Percentiles rank a stretch among this genome's conserved stretches.
Conservation (phyloP, 2,113 vertebrate genomes). For the Stigmatopora argus region DNA sequence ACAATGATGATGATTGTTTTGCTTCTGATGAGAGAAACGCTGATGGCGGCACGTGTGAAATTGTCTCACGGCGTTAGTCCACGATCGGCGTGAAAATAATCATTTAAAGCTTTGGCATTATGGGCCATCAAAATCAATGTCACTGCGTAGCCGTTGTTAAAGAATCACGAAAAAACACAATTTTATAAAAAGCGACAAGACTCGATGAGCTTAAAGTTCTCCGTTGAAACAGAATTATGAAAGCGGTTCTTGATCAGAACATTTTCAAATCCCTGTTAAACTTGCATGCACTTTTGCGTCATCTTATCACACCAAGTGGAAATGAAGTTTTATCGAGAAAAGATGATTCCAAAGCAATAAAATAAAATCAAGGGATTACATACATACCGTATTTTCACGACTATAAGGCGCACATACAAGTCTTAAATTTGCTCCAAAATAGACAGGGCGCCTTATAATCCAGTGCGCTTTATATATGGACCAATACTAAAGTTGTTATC, state of each 20-base stretch:
- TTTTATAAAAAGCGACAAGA: constrained; percentile 26
- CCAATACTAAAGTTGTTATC: no score
- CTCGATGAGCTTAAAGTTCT: constrained; percentile 70
- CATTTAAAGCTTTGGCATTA: background rate
- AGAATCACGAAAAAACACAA: constrained; percentile 2
- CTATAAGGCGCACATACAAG: no score
- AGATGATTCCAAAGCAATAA: no score
- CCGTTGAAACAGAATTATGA: constrained; percentile 50
- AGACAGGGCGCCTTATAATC: no score
- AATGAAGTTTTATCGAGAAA: constrained; percentile 20
- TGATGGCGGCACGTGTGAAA: constrained; percentile 32
- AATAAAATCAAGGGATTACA: no score
- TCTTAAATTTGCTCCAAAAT: no score
- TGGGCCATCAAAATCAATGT: constrained; percentile 13
- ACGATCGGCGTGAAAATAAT: background rate
- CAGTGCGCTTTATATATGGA: no score
- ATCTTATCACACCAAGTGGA: constrained; percentile 12
- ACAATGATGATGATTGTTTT: constrained; percentile 66
- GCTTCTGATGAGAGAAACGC: constrained; percentile 47
- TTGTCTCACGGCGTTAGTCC: constrained; percentile 9
- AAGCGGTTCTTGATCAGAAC: constrained; percentile 68
- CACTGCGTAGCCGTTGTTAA: constrained; percentile 14
- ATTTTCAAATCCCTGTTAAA: constrained; percentile 45
- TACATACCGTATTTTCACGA: no score
- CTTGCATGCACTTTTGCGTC: constrained; percentile 17